Evolutionary conservation across 2,797 vertebrate genomes (phyloP).

Genomic region (Halcyon smyrnensis): DNA sequence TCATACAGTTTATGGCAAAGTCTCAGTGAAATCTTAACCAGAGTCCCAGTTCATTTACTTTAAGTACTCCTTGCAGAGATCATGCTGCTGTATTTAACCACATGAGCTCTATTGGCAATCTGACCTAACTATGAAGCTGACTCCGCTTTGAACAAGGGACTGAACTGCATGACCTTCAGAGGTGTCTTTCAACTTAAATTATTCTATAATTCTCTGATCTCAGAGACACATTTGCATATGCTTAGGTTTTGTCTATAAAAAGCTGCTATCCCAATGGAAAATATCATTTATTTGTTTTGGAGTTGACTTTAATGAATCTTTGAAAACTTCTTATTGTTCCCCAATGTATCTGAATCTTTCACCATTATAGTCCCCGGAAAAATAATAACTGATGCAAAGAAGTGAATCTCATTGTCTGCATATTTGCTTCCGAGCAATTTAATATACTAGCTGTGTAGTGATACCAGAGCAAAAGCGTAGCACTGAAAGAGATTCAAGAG

Average conservation of each 20-base stretch:
- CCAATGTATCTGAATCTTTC: not conserved
- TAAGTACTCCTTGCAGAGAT: slow-evolving; percentile 49
- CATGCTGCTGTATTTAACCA: slow-evolving; percentile 22
- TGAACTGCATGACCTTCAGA: slow-evolving; percentile 29
- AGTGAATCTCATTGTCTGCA: not conserved
- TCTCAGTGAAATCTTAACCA: slow-evolving; percentile 34
- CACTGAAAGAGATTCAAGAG: not conserved
- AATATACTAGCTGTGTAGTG: not conserved
- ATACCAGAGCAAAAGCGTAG: not conserved
- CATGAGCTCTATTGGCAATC: not conserved
- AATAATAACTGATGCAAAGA: not conserved
- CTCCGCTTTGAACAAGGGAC: not conserved
- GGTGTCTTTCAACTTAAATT: slow-evolving; percentile 3
- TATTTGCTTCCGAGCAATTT: not conserved
- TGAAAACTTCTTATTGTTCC: not conserved
- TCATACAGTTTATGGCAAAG: slow-evolving; percentile 26
- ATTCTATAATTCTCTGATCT: slow-evolving; percentile 7
- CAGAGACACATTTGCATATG: not conserved
- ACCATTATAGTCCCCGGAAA: not conserved
- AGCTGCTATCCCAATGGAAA: not conserved
- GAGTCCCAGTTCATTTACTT: slow-evolving; percentile 58
- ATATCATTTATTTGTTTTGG: not conserved
- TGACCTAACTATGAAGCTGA: not conserved
- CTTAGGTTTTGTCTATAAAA: not conserved
- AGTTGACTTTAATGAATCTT: not conserved